Evolutionary conservation across 2,888 invertebrate species (phyloP).

Genomic region (Eubasilissa splendida): DNA sequence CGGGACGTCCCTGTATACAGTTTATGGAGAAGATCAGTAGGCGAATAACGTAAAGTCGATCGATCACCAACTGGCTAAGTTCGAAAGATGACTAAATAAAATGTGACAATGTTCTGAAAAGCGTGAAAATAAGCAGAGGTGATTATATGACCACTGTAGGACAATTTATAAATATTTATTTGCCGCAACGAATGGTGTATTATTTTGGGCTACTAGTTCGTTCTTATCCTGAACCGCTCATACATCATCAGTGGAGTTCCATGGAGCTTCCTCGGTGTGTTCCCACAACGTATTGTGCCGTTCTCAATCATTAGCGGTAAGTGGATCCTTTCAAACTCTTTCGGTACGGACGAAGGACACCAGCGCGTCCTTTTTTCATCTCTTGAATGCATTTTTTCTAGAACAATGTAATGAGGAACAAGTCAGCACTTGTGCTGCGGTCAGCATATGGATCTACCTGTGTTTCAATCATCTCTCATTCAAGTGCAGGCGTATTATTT

Average conservation of each 20-base stretch:
- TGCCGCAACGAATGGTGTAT: no score
- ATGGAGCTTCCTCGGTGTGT: background rate
- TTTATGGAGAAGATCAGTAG: no score
- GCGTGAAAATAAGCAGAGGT: no score
- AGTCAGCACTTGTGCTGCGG: slow-evolving; percentile 33
- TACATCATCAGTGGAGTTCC: background rate
- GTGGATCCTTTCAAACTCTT: slow-evolving; percentile 30
- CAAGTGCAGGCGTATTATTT: no score
- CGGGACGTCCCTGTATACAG: no score
- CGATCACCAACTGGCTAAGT: no score
- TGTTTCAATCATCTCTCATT: no score
- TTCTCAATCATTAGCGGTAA: slow-evolving; percentile 38
- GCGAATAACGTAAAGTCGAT: no score
- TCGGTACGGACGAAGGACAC: slow-evolving; percentile 29
- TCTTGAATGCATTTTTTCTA: slow-evolving; percentile 22
- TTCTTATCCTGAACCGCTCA: slow-evolving; percentile 7
- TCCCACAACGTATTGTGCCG: slow-evolving; percentile 7
- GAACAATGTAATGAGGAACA: background rate
- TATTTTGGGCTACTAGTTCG: background rate
- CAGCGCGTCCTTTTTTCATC: slow-evolving; percentile 3
- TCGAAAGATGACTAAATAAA: no score
- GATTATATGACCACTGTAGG: no score
- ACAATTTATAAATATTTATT: no score
- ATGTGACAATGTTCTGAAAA: no score
- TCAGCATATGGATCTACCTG: background rate